Percentiles rank a stretch among this genome's conserved stretches.
phyloP scores from a whole-genome alignment of 2,888 invertebrate species.

The Heliconius cydno region DNA sequence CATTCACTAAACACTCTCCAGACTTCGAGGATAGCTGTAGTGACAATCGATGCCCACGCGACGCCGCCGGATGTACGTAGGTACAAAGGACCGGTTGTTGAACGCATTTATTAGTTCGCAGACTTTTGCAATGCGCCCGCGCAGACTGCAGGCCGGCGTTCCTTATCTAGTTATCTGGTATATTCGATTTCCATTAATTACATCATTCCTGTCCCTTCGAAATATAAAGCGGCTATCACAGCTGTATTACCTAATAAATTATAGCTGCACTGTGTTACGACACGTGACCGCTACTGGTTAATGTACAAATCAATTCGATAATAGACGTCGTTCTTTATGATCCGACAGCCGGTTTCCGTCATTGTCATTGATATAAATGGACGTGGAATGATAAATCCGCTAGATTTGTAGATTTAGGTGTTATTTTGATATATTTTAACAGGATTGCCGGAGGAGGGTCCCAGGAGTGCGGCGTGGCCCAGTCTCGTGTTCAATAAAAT shows the following conservation, averaged over 20 bases:
- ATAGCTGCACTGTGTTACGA: constrained; percentile 63
- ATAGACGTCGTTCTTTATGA: constrained; percentile 61
- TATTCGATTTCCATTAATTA: constrained; percentile 80
- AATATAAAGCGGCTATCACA: constrained; percentile 66
- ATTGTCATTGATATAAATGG: constrained; percentile 39
- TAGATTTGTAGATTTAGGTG: constrained; percentile 20
- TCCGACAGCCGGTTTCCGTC: constrained; percentile 52
- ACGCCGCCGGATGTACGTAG: constrained; percentile 81
- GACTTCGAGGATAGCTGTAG: constrained; percentile 57
- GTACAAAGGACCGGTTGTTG: constrained; percentile 75
- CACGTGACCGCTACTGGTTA: constrained; percentile 61
- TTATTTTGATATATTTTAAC: constrained; percentile 55
- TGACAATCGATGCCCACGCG: constrained; percentile 77
- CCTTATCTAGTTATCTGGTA: constrained; percentile 74
- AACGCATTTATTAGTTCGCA: constrained; percentile 59
- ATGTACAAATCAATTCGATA: constrained; percentile 62
- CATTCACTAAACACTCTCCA: constrained; percentile 68
- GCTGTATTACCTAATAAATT: constrained; percentile 74
- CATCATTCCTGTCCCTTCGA: constrained; percentile 70
- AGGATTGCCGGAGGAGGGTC: constrained; percentile 79
- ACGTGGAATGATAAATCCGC: constrained; percentile 6
- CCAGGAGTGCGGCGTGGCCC: constrained; percentile 85
- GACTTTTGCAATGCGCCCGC: constrained; percentile 76
- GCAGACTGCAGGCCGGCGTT: constrained; percentile 77
- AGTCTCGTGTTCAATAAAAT: constrained; percentile 94